Evolutionary conservation across 2,797 vertebrate species (phyloP).

Genomic region (Pantherophis vulpinus): DNA sequence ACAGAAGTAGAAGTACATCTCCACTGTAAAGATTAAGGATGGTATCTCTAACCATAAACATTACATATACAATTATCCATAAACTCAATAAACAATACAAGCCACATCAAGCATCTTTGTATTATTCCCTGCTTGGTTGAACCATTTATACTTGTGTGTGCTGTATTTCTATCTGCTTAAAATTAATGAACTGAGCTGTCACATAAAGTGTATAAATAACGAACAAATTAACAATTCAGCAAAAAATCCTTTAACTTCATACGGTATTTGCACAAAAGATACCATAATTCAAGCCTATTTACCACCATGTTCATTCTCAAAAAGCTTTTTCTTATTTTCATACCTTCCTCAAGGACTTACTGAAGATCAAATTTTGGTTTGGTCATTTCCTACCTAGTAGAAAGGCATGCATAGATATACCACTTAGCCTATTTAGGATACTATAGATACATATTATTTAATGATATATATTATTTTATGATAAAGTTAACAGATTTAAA

Average conservation of each 20-base stretch:
- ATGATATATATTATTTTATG: conserved; percentile 57
- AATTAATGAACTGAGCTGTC: not conserved
- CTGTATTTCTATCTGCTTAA: not conserved
- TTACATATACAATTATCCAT: not conserved
- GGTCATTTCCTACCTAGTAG: not conserved
- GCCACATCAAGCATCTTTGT: not conserved
- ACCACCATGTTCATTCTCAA: not conserved
- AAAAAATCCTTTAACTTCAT: not conserved
- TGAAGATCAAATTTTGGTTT: not conserved
- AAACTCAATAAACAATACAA: not conserved
- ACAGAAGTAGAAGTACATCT: not conserved
- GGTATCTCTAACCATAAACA: not conserved
- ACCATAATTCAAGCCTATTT: not conserved
- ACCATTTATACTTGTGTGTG: not conserved
- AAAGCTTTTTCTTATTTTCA: not conserved
- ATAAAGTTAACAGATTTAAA: conserved; percentile 10
- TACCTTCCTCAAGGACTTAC: not conserved
- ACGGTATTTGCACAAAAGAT: not conserved
- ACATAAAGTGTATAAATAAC: not conserved
- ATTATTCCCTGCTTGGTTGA: not conserved
- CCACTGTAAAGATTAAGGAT: not conserved
- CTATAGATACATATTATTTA: conserved; percentile 52
- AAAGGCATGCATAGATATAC: not conserved
- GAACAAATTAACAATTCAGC: not conserved
- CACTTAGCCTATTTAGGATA: conserved; percentile 17